These are phyloP conservation scores for Pomatorhinus ruficollis DNA, from an alignment of 2,113 vertebrate species.

Conservation along the genomic window DNA sequence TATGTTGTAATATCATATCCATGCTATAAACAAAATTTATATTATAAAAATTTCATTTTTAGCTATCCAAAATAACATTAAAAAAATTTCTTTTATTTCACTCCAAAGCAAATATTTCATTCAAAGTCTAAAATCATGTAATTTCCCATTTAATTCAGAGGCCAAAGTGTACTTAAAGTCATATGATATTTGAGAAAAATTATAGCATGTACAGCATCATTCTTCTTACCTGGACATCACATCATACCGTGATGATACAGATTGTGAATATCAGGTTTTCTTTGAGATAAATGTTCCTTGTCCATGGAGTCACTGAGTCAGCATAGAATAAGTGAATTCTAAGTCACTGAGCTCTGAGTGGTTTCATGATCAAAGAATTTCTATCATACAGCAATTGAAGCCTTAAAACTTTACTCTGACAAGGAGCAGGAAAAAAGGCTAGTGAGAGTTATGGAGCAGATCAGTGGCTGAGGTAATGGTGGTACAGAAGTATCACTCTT, in stretches of 20 bases:
- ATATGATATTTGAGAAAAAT: neutral
- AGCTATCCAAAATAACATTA: neutral
- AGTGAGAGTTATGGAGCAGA: neutral
- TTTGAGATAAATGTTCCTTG: neutral
- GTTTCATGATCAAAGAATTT: neutral
- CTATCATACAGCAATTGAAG: neutral
- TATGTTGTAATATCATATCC: neutral
- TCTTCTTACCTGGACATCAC: neutral
- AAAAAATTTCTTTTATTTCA: neutral
- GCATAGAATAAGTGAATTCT: neutral
- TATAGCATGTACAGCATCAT: neutral
- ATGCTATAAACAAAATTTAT: neutral
- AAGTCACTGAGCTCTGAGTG: neutral
- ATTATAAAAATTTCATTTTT: neutral
- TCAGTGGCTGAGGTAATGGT: neutral
- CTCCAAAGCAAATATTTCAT: neutral
- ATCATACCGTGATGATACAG: neutral
- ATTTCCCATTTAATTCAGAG: neutral
- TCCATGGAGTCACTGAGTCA: neutral
- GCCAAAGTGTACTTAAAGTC: neutral
- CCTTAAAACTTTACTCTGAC: neutral
- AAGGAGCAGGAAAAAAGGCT: neutral
- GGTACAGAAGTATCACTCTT: neutral
- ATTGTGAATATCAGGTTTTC: neutral
- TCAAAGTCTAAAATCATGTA: neutral